These are phyloP conservation scores for Scolopax mira DNA, from an alignment of 2,113 vertebrate genomes.

Conservation along the genomic window DNA sequence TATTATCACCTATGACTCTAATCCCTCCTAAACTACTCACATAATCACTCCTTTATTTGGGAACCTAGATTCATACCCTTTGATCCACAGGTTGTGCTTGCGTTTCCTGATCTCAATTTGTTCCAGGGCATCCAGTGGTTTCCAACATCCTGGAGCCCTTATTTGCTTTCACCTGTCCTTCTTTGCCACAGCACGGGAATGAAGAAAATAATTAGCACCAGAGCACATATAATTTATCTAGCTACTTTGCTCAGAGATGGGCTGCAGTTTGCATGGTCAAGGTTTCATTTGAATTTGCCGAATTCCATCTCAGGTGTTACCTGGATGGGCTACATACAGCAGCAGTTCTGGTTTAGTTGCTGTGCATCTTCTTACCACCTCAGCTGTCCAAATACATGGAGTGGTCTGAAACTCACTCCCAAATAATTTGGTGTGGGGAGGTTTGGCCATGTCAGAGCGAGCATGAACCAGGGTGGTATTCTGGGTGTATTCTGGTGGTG, in stretches of 20 bases:
- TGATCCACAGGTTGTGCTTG: not conserved
- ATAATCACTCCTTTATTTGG: constrained; percentile 36
- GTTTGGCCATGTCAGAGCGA: not conserved
- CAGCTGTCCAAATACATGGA: not conserved
- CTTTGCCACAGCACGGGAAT: not conserved
- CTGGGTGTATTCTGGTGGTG: not conserved
- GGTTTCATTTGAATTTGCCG: not conserved
- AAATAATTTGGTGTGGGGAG: not conserved
- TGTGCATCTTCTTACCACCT: not conserved
- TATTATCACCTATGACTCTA: not conserved
- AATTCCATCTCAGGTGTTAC: not conserved
- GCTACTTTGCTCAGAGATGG: not conserved
- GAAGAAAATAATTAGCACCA: not conserved
- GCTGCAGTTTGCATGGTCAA: not conserved
- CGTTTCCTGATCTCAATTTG: not conserved
- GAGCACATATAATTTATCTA: not conserved
- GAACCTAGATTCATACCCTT: not conserved
- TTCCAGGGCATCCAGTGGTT: not conserved
- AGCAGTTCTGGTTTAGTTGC: not conserved
- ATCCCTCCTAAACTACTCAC: constrained; percentile 27
- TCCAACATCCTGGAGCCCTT: fast-evolving
- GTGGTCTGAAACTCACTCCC: not conserved
- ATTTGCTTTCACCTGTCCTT: not conserved
- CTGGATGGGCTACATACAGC: not conserved
- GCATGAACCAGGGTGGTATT: not conserved